Percentiles rank a stretch among this genome's conserved stretches.
Evolutionary conservation across 2,113 vertebrate genomes (phyloP).

Genomic region (Cryptomyrus ogoouensis): DNA sequence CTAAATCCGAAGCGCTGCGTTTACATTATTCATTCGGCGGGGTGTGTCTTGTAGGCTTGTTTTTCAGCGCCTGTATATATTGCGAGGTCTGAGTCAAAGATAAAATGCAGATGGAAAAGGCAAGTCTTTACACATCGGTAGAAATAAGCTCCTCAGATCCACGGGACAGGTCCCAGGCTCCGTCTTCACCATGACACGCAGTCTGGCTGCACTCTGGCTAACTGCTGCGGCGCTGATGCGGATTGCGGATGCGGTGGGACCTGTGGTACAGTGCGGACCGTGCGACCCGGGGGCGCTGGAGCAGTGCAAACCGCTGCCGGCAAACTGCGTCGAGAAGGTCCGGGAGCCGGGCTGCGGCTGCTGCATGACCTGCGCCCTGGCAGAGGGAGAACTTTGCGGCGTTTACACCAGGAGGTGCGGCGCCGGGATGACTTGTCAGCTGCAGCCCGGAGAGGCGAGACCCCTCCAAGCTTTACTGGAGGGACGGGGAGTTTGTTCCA

Average conservation of each 20-base stretch:
- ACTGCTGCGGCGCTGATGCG: constrained; percentile 51
- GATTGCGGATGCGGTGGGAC: constrained; percentile 60
- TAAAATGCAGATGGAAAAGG: constrained; percentile 52
- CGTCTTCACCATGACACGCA: constrained; percentile 52
- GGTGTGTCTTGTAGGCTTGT: constrained; percentile 65
- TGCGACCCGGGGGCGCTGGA: constrained; percentile 72
- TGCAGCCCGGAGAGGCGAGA: constrained; percentile 62
- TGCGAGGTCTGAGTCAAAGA: constrained; percentile 48
- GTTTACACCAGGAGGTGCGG: constrained; percentile 86
- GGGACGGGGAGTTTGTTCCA: constrained; percentile 76
- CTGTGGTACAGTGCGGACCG: constrained; percentile 79
- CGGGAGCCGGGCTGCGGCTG: constrained; percentile 88
- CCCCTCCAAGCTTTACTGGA: constrained; percentile 81
- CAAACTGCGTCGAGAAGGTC: constrained; percentile 71
- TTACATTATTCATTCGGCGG: constrained; percentile 59
- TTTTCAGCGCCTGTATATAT: constrained; percentile 69
- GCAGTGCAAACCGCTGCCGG: constrained; percentile 68
- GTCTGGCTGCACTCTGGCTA: constrained; percentile 60
- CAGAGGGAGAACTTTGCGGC: constrained; percentile 69
- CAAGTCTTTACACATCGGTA: constrained; percentile 35
- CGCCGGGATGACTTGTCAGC: constrained; percentile 69
- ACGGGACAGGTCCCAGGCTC: constrained; percentile 15
- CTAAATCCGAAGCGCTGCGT: constrained; percentile 11
- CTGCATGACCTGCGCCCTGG: constrained; percentile 81
- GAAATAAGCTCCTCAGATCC: constrained; percentile 6